phyloP scores from a whole-genome alignment of 1,140 invertebrate genomes.

The Atta cephalotes region DNA sequence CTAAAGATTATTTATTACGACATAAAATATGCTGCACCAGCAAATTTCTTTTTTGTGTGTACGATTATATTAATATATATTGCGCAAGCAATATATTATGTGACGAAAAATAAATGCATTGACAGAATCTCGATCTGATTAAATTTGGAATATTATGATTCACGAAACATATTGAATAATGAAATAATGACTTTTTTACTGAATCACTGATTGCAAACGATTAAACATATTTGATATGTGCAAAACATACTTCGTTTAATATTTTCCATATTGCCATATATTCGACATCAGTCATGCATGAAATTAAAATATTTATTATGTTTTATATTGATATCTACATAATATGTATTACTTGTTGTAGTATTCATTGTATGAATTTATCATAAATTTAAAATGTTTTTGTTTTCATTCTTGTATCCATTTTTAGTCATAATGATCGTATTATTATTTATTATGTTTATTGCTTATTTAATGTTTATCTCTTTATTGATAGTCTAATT shows the following conservation, averaged over 20 bases:
- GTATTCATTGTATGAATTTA: neutral
- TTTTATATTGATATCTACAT: neutral
- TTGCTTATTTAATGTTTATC: neutral
- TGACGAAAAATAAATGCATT: neutral
- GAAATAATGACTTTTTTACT: neutral
- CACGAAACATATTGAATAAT: neutral
- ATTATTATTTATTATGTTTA: neutral
- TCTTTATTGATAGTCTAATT: neutral
- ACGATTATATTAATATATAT: neutral
- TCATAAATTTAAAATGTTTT: neutral
- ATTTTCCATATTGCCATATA: neutral
- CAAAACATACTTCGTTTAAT: neutral
- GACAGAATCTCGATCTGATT: neutral
- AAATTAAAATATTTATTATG: neutral
- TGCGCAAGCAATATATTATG: no score
- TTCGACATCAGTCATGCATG: neutral
- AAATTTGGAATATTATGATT: conserved; percentile 4
- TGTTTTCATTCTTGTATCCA: neutral
- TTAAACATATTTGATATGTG: neutral
- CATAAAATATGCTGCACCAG: neutral
- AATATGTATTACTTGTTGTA: neutral
- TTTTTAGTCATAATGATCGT: neutral
- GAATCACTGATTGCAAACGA: neutral
- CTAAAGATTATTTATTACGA: neutral
- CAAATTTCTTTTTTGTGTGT: neutral